A percentile compares a stretch with the other conserved stretches of the same genome.
phyloP scores from a whole-genome alignment of 2,797 vertebrate species.

The Ciconia nigra region DNA sequence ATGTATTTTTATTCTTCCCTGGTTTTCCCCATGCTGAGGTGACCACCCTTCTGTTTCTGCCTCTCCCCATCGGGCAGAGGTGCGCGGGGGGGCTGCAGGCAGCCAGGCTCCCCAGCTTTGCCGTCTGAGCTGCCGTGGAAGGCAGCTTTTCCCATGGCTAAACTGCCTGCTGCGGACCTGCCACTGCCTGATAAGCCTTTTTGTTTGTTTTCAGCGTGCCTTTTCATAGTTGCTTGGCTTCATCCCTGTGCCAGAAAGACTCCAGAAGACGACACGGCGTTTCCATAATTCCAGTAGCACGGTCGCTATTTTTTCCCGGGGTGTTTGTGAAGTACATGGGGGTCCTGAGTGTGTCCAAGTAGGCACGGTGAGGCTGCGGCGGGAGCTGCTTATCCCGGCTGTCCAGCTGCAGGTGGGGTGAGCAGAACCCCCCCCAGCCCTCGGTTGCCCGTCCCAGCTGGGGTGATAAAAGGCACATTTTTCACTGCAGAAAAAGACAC shows the following conservation, averaged over 20 bases:
- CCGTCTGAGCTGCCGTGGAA: neutral
- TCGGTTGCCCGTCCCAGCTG: neutral
- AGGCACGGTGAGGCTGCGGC: accelerated
- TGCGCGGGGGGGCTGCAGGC: neutral
- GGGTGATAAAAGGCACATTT: neutral
- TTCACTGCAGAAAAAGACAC: neutral
- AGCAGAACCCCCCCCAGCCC: neutral
- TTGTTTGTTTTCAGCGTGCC: neutral
- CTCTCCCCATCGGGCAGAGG: accelerated
- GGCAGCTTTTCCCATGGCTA: neutral
- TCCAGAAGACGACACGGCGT: accelerated
- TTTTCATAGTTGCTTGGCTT: neutral
- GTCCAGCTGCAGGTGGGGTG: accelerated
- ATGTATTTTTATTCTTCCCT: accelerated
- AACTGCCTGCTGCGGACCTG: neutral
- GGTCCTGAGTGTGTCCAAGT: accelerated
- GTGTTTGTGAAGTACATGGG: accelerated
- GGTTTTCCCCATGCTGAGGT: accelerated
- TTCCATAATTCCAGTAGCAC: accelerated
- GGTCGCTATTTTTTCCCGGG: neutral
- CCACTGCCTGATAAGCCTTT: neutral
- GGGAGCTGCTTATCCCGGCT: neutral
- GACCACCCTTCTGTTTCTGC: too few species aligned
- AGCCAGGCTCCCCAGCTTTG: too few species aligned
- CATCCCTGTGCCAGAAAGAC: neutral